phyloP scores from a whole-genome alignment of 1,140 invertebrate species.

The Thaumetopoea pityocampa region DNA sequence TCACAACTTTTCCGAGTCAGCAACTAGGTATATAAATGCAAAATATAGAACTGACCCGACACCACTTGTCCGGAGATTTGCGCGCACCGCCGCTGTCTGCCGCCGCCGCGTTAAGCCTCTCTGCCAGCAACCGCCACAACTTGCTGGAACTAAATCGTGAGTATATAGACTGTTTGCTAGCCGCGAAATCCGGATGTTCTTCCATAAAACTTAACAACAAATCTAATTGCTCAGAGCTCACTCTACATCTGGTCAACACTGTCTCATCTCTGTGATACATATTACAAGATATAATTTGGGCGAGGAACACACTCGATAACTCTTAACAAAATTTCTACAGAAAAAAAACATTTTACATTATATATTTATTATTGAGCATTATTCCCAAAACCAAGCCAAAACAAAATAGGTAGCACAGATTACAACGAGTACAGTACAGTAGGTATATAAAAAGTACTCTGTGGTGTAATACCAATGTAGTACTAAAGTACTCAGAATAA shows the following conservation, averaged over 20 bases:
- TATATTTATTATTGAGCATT: too few species aligned
- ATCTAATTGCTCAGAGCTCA: conserved; percentile 61
- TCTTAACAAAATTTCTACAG: too few species aligned
- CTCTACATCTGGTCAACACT: conserved; percentile 49
- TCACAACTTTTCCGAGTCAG: background rate
- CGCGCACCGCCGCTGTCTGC: conserved; percentile 48
- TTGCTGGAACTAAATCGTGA: conserved; percentile 63
- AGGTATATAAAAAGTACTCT: too few species aligned
- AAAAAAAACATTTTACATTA: too few species aligned
- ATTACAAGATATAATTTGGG: background rate
- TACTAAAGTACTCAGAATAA: too few species aligned
- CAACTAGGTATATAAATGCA: background rate
- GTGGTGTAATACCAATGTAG: too few species aligned
- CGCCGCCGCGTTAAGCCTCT: conserved; percentile 58
- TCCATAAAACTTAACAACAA: conserved; percentile 66
- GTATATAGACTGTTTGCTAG: conserved; percentile 62
- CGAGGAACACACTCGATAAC: too few species aligned
- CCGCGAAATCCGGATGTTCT: conserved; percentile 64
- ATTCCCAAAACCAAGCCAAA: too few species aligned
- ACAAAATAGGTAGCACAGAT: too few species aligned
- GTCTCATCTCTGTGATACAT: conserved; percentile 42
- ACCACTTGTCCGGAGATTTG: conserved; percentile 65
- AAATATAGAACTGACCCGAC: conserved; percentile 33
- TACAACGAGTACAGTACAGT: too few species aligned
- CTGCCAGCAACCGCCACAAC: conserved; percentile 59